Conservation (phyloP, 2,113 vertebrate species). For the Verasper variegatus region DNA sequence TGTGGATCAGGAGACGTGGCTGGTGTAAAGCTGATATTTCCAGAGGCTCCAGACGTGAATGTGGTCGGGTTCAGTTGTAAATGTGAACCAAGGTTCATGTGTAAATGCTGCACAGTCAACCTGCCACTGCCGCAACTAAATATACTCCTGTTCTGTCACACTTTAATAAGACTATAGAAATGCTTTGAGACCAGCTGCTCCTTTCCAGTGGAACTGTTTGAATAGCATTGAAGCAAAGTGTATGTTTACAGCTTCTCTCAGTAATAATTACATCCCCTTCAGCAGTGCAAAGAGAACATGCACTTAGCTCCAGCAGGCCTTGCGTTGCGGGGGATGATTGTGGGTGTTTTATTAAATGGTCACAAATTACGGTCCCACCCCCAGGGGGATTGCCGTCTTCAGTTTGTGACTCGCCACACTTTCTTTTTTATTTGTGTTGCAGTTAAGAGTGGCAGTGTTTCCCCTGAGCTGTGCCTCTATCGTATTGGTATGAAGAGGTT, state of each 20-base stretch:
- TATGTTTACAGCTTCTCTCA: conserved; percentile 48
- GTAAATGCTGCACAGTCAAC: conserved; percentile 24
- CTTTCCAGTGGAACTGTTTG: conserved; percentile 33
- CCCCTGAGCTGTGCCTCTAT: neutral
- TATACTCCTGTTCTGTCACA: conserved; percentile 18
- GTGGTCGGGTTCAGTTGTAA: conserved; percentile 6
- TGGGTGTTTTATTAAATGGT: conserved; percentile 56
- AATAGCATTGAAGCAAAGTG: conserved; percentile 10
- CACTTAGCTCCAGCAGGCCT: conserved; percentile 15
- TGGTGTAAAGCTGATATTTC: conserved; percentile 35
- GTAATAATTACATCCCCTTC: conserved; percentile 48
- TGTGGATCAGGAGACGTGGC: conserved; percentile 20
- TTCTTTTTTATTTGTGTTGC: conserved; percentile 6
- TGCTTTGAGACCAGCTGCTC: conserved; percentile 18
- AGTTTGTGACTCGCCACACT: conserved; percentile 13
- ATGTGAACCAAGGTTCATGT: conserved; percentile 4
- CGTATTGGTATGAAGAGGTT: neutral
- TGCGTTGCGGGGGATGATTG: conserved; percentile 15
- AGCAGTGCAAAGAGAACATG: conserved; percentile 4
- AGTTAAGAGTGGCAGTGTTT: neutral
- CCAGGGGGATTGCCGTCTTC: conserved; percentile 4
- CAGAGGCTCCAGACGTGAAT: conserved; percentile 18
- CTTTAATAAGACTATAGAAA: conserved; percentile 27
- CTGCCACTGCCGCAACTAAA: conserved; percentile 19
- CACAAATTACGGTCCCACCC: conserved; percentile 26